Evolutionary conservation across 2,888 invertebrate genomes (phyloP), one percentile per base, ranked within the genome.

Genomic region (Scelioninae gen. 1): DNA sequence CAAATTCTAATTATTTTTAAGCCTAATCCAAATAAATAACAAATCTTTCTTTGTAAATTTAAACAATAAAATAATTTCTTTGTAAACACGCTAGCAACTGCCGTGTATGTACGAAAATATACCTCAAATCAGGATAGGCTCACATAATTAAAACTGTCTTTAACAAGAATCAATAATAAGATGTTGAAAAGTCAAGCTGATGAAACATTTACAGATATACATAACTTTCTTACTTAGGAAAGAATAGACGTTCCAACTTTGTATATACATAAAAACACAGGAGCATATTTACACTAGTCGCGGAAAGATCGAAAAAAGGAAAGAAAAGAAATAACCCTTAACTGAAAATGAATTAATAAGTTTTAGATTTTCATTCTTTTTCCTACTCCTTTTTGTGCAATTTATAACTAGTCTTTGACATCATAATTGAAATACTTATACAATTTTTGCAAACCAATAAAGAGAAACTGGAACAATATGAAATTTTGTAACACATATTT

Each of bases 11-110:
- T 53, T 45, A 8, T 13, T 55, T 63, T 47, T 6, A 5, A 65
- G 38, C 56, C 34, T 65, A 47, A 60, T 31, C 38, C 23, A 1
- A 38, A 8, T 40, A 66, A 66, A 29, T 7, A 29, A 72, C 58
- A 72, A 23, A n/a, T n/a, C n/a, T 65, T 85, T 66, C 84, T 79
- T 66, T 47, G 69, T 81, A 69, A 84, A 82, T n/a, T n/a, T n/a
- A n/a, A n/a, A n/a, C n/a, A n/a, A n/a, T n/a, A n/a, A n/a, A n/a
- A 72, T 55, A 72, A 23, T 65, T 85, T 66, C 84, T 79, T 66
- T 47, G 69, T 81, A 69, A 84, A 82, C 81, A 79, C 69, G 85
- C 85, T 86, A 84, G 78, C 71, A 84, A 86, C 85, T 87, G 86
- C 86, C 84, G 83, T 63, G 81, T 74, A 13, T 45, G 71, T 71